A percentile compares a stretch with the other conserved stretches of the same genome.
These are phyloP conservation scores for Danio albolineatus DNA, from an alignment of 2,797 vertebrate species.

Conservation along the genomic window DNA sequence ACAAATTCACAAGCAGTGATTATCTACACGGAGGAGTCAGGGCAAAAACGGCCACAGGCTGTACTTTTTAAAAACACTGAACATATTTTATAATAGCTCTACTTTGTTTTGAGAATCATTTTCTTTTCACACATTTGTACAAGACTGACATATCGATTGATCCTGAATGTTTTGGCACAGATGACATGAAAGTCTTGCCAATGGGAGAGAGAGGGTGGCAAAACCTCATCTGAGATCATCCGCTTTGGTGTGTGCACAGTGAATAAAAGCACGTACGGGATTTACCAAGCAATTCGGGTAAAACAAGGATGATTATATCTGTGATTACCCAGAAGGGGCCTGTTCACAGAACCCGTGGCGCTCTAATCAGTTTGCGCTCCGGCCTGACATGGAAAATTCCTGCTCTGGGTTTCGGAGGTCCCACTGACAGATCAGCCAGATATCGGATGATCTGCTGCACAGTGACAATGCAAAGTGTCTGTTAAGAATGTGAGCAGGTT, in stretches of 20 bases:
- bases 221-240: background rate
- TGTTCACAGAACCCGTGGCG: background rate
- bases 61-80: conserved; percentile 27
- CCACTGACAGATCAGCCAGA: conserved; percentile 46
- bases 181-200: conserved; percentile 1
- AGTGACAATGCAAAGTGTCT: conserved; percentile 58
- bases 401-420: conserved; percentile 24
- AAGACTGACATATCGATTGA: conserved; percentile 30
- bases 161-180: conserved; percentile 17
- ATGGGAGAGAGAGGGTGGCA: background rate
- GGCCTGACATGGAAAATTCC: conserved; percentile 53
- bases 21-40: conserved; percentile 20
- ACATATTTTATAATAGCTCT: conserved; percentile 47
- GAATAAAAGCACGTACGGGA: background rate
- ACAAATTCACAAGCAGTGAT: conserved; percentile 40
- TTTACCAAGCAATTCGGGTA: background rate
- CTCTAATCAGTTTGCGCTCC: conserved; percentile 6
- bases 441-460: conserved; percentile 50
- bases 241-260: background rate
- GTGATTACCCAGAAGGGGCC: conserved; percentile 4
- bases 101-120: conserved; percentile 27
- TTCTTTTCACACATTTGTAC: conserved; percentile 31
- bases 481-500: conserved; percentile 59
- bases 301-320: background rate
- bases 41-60: conserved; percentile 36